Conservation (phyloP, 1,140 invertebrate species). For the Lordiphosa collinella region DNA sequence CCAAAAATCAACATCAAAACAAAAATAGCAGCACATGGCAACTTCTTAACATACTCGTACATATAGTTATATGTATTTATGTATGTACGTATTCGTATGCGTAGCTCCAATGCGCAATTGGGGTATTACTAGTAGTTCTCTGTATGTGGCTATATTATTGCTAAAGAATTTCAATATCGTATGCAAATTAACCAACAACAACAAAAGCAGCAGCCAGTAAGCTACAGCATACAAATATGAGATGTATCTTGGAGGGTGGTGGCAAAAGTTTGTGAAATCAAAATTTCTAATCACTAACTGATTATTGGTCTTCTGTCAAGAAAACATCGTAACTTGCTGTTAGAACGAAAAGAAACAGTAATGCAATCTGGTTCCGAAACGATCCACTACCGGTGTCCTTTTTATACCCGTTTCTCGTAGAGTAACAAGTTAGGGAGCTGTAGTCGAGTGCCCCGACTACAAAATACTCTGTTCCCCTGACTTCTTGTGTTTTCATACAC, state of each 20-base stretch:
- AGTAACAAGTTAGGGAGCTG: too few species aligned
- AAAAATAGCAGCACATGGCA: constrained; percentile 8
- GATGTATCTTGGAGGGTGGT: neutral
- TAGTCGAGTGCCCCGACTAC: too few species aligned
- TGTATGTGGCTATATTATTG: constrained; percentile 24
- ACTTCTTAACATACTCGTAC: neutral
- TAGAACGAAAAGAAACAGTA: too few species aligned
- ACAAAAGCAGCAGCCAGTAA: neutral
- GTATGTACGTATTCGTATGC: constrained; percentile 7
- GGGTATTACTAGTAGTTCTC: neutral
- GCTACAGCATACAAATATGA: neutral
- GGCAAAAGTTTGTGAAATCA: too few species aligned
- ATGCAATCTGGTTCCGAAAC: too few species aligned
- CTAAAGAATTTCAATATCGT: constrained; percentile 55
- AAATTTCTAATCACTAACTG: too few species aligned
- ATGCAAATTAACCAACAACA: constrained; percentile 43
- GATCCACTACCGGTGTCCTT: too few species aligned
- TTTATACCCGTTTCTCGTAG: too few species aligned
- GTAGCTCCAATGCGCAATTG: constrained; percentile 35
- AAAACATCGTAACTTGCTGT: too few species aligned
- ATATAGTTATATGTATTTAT: constrained; percentile 8
- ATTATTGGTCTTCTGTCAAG: too few species aligned
- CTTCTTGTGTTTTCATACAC: too few species aligned
- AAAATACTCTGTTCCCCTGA: too few species aligned
- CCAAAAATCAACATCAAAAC: constrained; percentile 6